Conservation (phyloP, 2,888 invertebrate species). For the Protophormia terraenovae region DNA sequence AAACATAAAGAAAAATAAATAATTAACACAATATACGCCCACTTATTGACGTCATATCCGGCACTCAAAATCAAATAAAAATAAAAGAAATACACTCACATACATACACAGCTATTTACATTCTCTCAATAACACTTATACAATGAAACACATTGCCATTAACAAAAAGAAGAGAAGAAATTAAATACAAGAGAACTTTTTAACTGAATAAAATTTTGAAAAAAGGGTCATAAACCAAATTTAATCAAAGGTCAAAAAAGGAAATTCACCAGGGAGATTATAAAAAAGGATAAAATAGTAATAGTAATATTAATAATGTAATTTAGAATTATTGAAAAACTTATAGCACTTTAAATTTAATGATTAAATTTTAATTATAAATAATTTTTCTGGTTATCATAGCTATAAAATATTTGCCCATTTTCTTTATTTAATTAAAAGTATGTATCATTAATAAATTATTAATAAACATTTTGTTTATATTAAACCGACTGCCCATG, state of each 20-base stretch:
- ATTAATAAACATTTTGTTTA: no score
- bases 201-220: neutral
- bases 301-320: no score
- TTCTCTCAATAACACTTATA: neutral
- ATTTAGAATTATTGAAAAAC: no score
- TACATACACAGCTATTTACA: neutral
- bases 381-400: no score
- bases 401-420: no score
- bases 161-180: neutral
- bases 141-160: neutral
- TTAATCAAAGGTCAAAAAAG: neutral
- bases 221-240: constrained; percentile 11
- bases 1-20: constrained; percentile 69
- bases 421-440: no score
- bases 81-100: constrained; percentile 26
- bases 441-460: neutral
- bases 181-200: neutral
- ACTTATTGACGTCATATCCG: constrained; percentile 81
- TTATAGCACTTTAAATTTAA: no score
- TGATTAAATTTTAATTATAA: no score
- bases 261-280: neutral
- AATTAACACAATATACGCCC: constrained; percentile 79
- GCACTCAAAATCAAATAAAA: constrained; percentile 71
- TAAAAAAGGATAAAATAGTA: neutral
- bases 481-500: neutral